Evolutionary conservation across 30 jellyfish, hydroid and myxozoan genomes (phyloP), one percentile per base, ranked within the genome.

Genomic region (Nemopilema nomurai): DNA sequence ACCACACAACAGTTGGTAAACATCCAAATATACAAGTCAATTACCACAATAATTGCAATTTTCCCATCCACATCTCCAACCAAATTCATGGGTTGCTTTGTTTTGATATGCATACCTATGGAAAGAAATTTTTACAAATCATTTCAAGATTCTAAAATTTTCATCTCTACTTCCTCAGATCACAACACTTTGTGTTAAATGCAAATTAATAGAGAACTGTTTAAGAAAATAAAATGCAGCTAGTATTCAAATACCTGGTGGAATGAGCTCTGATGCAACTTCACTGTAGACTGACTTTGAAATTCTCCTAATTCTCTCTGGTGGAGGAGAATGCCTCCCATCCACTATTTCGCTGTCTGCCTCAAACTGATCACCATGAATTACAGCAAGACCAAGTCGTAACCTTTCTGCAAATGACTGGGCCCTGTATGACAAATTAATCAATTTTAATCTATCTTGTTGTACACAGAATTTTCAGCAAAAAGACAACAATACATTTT

Each of bases 251-350:
- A 31, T 87, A 78, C 96, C 93, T 21, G 97, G 97, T 18, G 97
- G 97, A 22, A 90, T 70, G 65, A 90, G 88, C 41, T 91, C 83
- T 50, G 93, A 82, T 0, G 96, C 91, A 20, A 74, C 89, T 49
- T 84, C 96, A 82, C 90, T 85, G 68, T 97, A 88, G 53, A 83
- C 23, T 22, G 90, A 62, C 21, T 85, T 79, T 32, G 90, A 79
- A 16, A 81, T 77, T 53, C 85, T 71, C 18, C 91, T 74, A n/a
- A 91, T 63, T 41, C 93, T 80, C 28, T 81, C 95, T 4, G 97
- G 97, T 16, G 99, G 99, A 0, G 99, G 99, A 0, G 99, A 95
- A 74, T 95, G 96, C 28, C 99, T 63, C 20, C 99, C 99, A 90
- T 95, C 99, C 52, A 97, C 92, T 21, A 76, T 53, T 30, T 95